Evolutionary conservation across 1,140 invertebrate species (phyloP).

Genomic region (Augochlora pura): DNA sequence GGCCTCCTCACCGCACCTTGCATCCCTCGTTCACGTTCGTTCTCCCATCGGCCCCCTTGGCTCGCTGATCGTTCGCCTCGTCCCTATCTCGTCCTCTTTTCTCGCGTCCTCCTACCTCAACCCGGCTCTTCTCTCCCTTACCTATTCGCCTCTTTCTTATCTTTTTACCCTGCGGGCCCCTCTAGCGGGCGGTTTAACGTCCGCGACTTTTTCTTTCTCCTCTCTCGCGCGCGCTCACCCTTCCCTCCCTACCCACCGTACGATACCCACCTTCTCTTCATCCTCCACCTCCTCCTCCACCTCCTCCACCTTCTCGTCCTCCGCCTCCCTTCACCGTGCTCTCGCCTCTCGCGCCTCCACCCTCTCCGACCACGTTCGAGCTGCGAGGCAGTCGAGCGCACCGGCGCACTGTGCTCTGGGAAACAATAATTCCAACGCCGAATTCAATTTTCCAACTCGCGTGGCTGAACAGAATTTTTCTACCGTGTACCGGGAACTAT

Average conservation of each 20-base stretch:
- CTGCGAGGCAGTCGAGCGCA: too few relatives aligned
- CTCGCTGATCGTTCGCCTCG: neutral
- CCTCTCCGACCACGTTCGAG: neutral
- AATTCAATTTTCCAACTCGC: too few relatives aligned
- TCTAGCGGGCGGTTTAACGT: slow-evolving; percentile 62
- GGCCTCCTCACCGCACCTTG: neutral
- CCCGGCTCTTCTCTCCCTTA: slow-evolving; percentile 23
- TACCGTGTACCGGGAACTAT: too few relatives aligned
- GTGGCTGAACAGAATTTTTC: too few relatives aligned
- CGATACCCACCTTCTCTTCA: too few relatives aligned
- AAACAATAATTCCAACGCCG: too few relatives aligned
- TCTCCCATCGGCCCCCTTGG: neutral
- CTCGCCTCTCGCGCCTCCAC: slow-evolving; percentile 41
- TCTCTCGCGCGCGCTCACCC: too few relatives aligned
- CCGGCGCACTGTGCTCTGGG: too few relatives aligned
- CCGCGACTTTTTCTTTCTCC: slow-evolving; percentile 61
- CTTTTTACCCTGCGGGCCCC: slow-evolving; percentile 60
- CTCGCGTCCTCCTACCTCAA: slow-evolving; percentile 5
- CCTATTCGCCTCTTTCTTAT: slow-evolving; percentile 46
- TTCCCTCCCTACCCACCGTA: too few relatives aligned
- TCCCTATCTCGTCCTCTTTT: slow-evolving; percentile 30
- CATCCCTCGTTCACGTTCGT: slow-evolving; percentile 19
- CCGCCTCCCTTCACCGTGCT: slow-evolving; percentile 35
- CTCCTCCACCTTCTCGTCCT: slow-evolving; percentile 38
- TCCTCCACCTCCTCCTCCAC: slow-evolving; percentile 3